Evolutionary conservation across 1,140 invertebrate genomes (phyloP), one percentile per base, ranked within the genome.

Genomic region (Neotoxoptera formosana): DNA sequence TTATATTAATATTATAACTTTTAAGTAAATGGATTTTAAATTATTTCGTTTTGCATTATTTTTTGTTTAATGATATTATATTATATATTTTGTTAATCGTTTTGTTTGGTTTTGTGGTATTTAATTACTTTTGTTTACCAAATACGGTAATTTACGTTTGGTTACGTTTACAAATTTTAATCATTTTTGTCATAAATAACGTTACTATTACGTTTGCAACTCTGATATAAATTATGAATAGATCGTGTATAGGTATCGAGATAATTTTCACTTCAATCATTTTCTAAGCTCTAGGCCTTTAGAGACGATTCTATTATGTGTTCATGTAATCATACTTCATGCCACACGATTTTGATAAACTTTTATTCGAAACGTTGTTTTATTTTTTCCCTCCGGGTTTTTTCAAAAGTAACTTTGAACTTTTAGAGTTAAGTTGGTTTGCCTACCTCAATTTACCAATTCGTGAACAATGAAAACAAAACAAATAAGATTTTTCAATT

Each of bases 401-500:
- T 51, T 53, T 36, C 11, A 23, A 53, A 89, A 89, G 87, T 89
- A 23, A 53, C 48, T 89, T 53, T 53, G 87, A 89, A 89, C 87
- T 88, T 48, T 25, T 48, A 88, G 45, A 48, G 86, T 89, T 89
- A 6, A 36, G 87, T 89, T 36, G 20, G 20, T 25, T 53, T 53
- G 20, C 34, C 34, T 36, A 53, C 48, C n/a, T 53, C 87, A 88
- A 47, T 89, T 89, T 89, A 53, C 48, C 87, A 89, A 89, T 53
- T 34, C 51, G 41, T 53, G 21, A 34, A 89, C 23, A 25, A 41
- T 23, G 14, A 89, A 89, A 89, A 89, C 48, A 89, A 89, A 89
- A 89, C 34, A 89, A 89, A 89, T 56, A 53, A 23, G 87, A 36
- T 89, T 89, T 87, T 53, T 34, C 48, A 89, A 53, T 53, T 89